Conservation (phyloP, 2,113 vertebrate genomes). For the Sialia sialis region DNA sequence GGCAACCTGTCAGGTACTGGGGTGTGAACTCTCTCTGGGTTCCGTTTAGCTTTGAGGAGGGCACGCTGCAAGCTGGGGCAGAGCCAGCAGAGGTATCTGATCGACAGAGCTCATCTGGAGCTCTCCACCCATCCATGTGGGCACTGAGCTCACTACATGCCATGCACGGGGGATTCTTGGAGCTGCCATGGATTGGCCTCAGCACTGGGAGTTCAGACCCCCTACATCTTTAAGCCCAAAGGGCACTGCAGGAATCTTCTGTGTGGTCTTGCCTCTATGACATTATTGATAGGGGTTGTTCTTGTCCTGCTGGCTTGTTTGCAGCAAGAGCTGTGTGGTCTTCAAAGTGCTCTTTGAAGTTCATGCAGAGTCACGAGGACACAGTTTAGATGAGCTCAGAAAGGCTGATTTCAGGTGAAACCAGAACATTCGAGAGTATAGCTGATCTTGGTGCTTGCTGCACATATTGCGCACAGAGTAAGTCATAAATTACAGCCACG, state of each 20-base stretch:
- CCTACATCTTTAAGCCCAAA: conserved; percentile 54
- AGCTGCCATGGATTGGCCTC: background rate
- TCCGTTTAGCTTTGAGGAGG: background rate
- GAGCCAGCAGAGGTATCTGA: conserved; percentile 22
- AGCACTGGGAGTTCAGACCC: background rate
- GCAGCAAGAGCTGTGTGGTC: conserved; percentile 41
- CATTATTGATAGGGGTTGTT: background rate
- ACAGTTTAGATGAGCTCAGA: background rate
- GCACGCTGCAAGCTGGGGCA: conserved; percentile 37
- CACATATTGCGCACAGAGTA: background rate
- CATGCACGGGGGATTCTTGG: background rate
- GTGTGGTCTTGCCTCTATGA: conserved; percentile 6
- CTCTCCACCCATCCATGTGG: conserved; percentile 27
- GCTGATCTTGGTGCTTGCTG: background rate
- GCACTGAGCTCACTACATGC: background rate
- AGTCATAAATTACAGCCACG: background rate
- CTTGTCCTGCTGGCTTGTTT: conserved; percentile 31
- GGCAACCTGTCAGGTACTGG: conserved; percentile 1
- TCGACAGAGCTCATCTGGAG: background rate
- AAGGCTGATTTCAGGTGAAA: background rate
- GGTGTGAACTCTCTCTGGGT: conserved; percentile 31
- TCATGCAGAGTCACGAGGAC: background rate
- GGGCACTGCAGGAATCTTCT: conserved; percentile 9
- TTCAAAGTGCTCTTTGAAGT: conserved; percentile 33
- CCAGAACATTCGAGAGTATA: background rate